Evolutionary conservation across 2,888 invertebrate species (phyloP).

Genomic region (Heliconius sara): DNA sequence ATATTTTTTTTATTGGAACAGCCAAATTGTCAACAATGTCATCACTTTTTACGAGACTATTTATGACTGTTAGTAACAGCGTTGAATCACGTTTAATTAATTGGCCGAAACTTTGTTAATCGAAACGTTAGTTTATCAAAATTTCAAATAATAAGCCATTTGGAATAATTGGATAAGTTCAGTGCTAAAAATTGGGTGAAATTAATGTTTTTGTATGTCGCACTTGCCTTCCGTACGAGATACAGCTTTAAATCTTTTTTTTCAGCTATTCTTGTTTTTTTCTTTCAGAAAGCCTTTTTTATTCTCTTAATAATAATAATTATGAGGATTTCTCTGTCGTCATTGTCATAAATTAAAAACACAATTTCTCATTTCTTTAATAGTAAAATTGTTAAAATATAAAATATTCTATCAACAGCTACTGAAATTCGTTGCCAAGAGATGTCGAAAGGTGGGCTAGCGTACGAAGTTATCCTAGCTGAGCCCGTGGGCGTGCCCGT

Average conservation of each 20-base stretch:
- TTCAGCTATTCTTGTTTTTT: background rate
- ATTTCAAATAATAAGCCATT: background rate
- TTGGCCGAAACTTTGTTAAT: slow-evolving; percentile 1
- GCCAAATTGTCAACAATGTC: slow-evolving; percentile 23
- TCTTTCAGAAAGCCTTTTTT: background rate
- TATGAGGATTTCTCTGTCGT: background rate
- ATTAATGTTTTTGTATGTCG: background rate
- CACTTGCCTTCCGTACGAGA: background rate
- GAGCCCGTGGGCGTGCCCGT: slow-evolving; percentile 89
- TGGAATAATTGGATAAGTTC: background rate
- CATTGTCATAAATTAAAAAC: too few species aligned
- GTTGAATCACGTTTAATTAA: slow-evolving; percentile 23
- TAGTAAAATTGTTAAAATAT: background rate
- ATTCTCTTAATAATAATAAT: background rate
- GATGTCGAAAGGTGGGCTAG: slow-evolving; percentile 94
- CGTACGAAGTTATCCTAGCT: slow-evolving; percentile 95
- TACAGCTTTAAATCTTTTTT: background rate
- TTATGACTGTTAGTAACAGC: slow-evolving; percentile 22
- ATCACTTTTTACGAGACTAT: slow-evolving; percentile 22
- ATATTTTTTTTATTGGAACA: slow-evolving; percentile 10
- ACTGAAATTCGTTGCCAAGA: slow-evolving; percentile 97
- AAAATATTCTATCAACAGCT: slow-evolving; percentile 78
- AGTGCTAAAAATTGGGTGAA: background rate
- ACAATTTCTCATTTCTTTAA: background rate
- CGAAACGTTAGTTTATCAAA: slow-evolving; percentile 6